Evolutionary conservation across 30 jellyfish, hydroid and myxozoan species (phyloP).

Genomic region (Chrysaora quinquecirrha): DNA sequence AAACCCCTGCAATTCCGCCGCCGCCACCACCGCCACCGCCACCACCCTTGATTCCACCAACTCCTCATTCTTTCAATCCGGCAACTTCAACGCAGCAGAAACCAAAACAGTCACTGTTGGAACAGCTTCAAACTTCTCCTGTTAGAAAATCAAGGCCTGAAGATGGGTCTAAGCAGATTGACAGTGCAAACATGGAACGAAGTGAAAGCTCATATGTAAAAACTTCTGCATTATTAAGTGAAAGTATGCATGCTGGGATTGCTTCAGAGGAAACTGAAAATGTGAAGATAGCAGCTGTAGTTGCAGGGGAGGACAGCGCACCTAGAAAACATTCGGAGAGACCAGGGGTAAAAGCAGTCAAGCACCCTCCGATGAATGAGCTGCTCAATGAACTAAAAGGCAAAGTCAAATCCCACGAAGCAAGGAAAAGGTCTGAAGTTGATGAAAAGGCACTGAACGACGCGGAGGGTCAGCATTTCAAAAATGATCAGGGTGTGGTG

Average conservation of each 20-base stretch:
- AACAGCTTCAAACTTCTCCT: background rate
- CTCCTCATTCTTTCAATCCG: background rate
- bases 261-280: constrained; percentile 65
- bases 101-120: background rate
- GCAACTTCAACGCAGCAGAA: background rate
- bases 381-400: constrained; percentile 57
- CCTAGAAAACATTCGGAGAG: constrained; percentile 4
- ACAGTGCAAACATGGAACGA: background rate
- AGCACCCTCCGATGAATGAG: constrained; percentile 38
- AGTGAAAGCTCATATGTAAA: background rate
- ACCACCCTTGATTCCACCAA: background rate
- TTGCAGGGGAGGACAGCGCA: constrained; percentile 28
- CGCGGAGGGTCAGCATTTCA: constrained; percentile 9
- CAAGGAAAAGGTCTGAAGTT: constrained; percentile 25
- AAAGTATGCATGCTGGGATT: constrained; percentile 32
- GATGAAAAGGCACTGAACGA: background rate
- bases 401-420: constrained; percentile 11
- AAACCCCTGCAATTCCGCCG: constrained; percentile 64
- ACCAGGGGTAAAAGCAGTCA: constrained; percentile 2
- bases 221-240: background rate
- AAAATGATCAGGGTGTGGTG: too few relatives aligned
- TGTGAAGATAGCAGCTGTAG: constrained; percentile 57
- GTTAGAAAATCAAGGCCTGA: background rate
- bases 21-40: constrained; percentile 72
- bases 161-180: background rate